These are phyloP conservation scores for Diadegma fenestrale DNA, from an alignment of 2,888 invertebrate species.

Conservation along the genomic window DNA sequence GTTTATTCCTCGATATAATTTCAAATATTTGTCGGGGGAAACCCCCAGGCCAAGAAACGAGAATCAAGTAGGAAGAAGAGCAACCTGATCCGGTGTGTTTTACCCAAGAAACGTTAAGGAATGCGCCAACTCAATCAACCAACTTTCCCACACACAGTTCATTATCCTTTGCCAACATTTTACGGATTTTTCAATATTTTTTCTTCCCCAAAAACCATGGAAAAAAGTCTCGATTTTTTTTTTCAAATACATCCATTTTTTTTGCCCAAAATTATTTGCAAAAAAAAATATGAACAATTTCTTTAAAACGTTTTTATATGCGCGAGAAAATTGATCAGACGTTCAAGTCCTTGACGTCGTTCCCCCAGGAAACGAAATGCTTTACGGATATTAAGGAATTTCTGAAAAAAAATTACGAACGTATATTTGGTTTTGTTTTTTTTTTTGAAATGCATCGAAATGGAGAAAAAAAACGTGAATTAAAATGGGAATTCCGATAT, in stretches of 20 bases:
- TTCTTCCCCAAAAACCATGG: background rate
- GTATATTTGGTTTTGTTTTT: background rate
- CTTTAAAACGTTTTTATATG: background rate
- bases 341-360: background rate
- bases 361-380: background rate
- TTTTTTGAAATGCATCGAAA: background rate
- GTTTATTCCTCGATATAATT: slow-evolving; percentile 55
- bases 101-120: background rate
- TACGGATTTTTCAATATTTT: no score
- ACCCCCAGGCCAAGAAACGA: slow-evolving; percentile 21
- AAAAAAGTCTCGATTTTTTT: background rate
- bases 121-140: background rate
- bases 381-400: background rate
- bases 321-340: background rate
- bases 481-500: slow-evolving; percentile 8
- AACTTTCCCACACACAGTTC: background rate
- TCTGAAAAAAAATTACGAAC: background rate
- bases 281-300: background rate
- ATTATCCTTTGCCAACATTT: slow-evolving; percentile 13
- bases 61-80: background rate
- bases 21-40: slow-evolving; percentile 56
- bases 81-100: slow-evolving; percentile 20
- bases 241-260: background rate
- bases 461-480: background rate
- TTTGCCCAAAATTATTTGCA: background rate